Percentiles rank a stretch among this genome's conserved stretches.
These are phyloP conservation scores for Hemithea aestivaria DNA, from an alignment of 2,888 invertebrate genomes.

Conservation along the genomic window DNA sequence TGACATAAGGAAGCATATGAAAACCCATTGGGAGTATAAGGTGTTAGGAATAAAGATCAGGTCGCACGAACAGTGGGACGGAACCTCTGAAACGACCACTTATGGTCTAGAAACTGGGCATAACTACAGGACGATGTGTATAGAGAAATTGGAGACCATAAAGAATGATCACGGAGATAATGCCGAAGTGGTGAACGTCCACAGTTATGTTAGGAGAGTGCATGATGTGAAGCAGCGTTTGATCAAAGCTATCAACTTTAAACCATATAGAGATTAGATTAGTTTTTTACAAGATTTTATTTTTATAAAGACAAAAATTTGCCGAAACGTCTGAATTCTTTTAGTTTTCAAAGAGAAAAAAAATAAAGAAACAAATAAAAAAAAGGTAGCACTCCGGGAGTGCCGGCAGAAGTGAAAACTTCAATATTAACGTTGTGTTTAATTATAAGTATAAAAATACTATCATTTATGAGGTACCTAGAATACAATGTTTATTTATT, in stretches of 20 bases:
- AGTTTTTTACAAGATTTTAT: not conserved
- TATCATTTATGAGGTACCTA: no score
- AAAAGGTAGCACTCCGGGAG: no score
- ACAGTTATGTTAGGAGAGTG: slow-evolving; percentile 50
- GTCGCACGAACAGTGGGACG: slow-evolving; percentile 60
- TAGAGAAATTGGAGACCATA: slow-evolving; percentile 54
- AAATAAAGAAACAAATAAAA: no score
- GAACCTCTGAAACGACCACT: slow-evolving; percentile 49
- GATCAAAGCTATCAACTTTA: slow-evolving; percentile 52
- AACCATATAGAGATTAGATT: slow-evolving; percentile 42
- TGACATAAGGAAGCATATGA: slow-evolving; percentile 55
- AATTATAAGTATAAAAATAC: no score
- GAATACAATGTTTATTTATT: no score
- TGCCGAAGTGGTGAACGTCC: slow-evolving; percentile 48
- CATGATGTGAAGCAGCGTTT: slow-evolving; percentile 44
- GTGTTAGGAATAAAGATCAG: slow-evolving; percentile 42
- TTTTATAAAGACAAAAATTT: no score
- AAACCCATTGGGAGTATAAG: slow-evolving; percentile 42
- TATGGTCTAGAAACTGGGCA: slow-evolving; percentile 55
- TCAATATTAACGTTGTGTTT: no score
- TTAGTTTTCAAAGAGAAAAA: no score
- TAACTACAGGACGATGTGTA: slow-evolving; percentile 60
- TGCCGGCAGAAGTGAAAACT: no score
- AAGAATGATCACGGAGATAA: slow-evolving; percentile 55
- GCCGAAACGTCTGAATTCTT: no score